Evolutionary conservation across 2,113 vertebrate genomes (phyloP), one percentile per base, ranked within the genome.

Genomic region (Mormyrus lacerda): DNA sequence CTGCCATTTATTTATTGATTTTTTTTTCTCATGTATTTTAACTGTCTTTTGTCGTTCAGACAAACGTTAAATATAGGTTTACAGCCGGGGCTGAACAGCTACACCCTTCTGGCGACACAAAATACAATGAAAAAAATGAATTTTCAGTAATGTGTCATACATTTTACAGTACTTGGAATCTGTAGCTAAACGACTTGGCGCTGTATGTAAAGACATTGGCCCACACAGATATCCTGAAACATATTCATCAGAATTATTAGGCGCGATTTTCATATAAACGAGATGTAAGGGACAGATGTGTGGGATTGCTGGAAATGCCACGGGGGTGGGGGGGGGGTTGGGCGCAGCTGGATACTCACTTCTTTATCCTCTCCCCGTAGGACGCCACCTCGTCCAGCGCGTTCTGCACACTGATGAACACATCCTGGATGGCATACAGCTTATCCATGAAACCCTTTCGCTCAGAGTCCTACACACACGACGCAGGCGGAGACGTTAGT

Each of bases 361-460:
- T 99, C 92, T 99, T 99, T 91, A 99, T 95, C 91, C 98, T 94
- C 93, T 99, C 98, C 89, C 96, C 97, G 2, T 97, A 94, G 31
- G 96, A 98, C 69, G 98, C 98, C 61, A 96, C 97, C 90, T 98
- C 96, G 90, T 98, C 97, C 93, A 99, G 96, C n/a, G 96, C 94
- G 87, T 92, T 97, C 96, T 99, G 98, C 45, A 98, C 97, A 85
- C 96, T 98, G 94, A 99, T 92, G 92, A 97, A 98, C 89, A 99
- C 97, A 76, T 99, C 98, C 93, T 99, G 98, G 93, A 99, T 97
- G 93, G 97, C 98, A 92, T 98, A 97, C n/a, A 99, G 96, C 94
- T 97, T 98, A 89, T 98, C 96, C 93, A 99, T 97, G 95, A 99
- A 97, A 89, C 98, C 97, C 53, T 95, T 98, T 90, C 94, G 97